Evolutionary conservation across 2,113 vertebrate genomes (phyloP).

Genomic region (Xiphorhynchus elegans): DNA sequence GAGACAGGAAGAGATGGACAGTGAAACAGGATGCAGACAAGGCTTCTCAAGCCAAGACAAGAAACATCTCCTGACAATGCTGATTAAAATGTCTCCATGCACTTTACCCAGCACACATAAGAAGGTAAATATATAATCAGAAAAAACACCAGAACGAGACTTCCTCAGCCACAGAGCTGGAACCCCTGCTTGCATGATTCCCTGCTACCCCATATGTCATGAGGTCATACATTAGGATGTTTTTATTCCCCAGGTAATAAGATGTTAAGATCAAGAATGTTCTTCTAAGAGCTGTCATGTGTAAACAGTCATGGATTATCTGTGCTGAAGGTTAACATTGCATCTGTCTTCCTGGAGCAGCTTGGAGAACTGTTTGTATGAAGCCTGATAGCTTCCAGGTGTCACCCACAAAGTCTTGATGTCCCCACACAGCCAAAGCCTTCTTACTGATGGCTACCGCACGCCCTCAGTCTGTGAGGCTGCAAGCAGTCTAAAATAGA

Average conservation of each 20-base stretch:
- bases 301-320: not conserved
- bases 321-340: not conserved
- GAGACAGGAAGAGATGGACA: slow-evolving; percentile 5
- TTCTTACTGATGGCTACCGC: not conserved
- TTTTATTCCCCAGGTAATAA: not conserved
- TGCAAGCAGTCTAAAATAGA: not conserved
- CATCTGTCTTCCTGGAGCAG: not conserved
- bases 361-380: not conserved
- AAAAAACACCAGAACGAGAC: not conserved
- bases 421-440: not conserved
- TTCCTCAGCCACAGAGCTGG: not conserved
- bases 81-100: not conserved
- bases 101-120: not conserved
- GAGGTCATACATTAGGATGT: accelerated
- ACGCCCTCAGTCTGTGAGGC: not conserved
- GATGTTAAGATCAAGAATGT: not conserved
- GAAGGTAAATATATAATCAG: not conserved
- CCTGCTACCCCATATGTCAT: accelerated
- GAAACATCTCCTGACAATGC: not conserved
- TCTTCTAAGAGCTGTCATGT: not conserved
- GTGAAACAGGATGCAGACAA: not conserved
- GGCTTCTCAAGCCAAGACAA: not conserved
- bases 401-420: not conserved
- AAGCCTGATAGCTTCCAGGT: not conserved
- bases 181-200: not conserved